Conservation (phyloP, 2,888 invertebrate species). For the Clivina fossor region DNA sequence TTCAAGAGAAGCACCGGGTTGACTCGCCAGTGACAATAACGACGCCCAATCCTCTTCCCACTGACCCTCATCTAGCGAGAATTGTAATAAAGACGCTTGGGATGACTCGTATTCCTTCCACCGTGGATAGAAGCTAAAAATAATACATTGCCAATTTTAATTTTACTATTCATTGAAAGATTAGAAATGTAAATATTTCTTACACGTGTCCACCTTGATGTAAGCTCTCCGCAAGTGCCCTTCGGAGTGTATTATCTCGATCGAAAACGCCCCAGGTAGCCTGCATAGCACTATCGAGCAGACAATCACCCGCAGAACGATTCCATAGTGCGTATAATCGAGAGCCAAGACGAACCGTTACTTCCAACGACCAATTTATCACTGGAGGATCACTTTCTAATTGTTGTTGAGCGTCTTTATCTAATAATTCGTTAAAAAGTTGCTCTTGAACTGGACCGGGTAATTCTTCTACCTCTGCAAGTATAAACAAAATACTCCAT, state of each 20-base stretch:
- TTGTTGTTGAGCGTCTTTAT: constrained; percentile 91
- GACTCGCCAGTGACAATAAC: constrained; percentile 79
- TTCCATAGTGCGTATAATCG: constrained; percentile 94
- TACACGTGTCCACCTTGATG: constrained; percentile 80
- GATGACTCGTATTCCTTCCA: constrained; percentile 88
- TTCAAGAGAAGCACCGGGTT: constrained; percentile 84
- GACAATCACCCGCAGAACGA: constrained; percentile 93
- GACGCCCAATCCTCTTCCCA: constrained; percentile 94
- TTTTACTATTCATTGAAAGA: too few species aligned
- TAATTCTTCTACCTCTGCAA: constrained; percentile 83
- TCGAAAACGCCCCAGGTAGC: constrained; percentile 97
- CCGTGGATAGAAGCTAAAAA: constrained; percentile 75
- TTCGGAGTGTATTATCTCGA: constrained; percentile 81
- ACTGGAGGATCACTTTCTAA: constrained; percentile 83
- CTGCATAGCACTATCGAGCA: constrained; percentile 91
- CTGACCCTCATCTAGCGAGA: constrained; percentile 85
- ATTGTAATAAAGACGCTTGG: constrained; percentile 79
- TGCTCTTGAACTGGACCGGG: constrained; percentile 90
- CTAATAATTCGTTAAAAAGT: constrained; percentile 87
- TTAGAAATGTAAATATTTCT: constrained; percentile 48
- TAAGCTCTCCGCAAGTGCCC: constrained; percentile 84
- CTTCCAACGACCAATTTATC: constrained; percentile 91
- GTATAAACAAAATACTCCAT: constrained; percentile 34
- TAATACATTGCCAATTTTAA: too few species aligned
- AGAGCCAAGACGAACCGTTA: constrained; percentile 78